These are phyloP conservation scores for Xestia ashworthii DNA, from an alignment of 2,888 invertebrate species.

Conservation along the genomic window DNA sequence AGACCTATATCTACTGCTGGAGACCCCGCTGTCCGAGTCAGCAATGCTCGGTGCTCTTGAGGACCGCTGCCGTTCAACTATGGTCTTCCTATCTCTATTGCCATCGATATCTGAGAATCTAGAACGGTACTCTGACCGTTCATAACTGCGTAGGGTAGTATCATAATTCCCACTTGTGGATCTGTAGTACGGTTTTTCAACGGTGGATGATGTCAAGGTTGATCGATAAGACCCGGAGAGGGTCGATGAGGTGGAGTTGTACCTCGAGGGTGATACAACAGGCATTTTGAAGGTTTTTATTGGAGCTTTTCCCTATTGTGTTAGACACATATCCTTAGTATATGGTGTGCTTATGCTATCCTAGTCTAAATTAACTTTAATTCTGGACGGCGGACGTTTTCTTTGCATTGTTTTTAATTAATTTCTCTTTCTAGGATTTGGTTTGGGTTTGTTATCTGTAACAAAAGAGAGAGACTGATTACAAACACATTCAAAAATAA, in stretches of 20 bases:
- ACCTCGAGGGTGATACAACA: slow-evolving; percentile 91
- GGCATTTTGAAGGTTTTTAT: slow-evolving; percentile 84
- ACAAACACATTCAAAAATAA: not conserved
- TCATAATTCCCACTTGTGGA: slow-evolving; percentile 85
- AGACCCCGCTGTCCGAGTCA: slow-evolving; percentile 87
- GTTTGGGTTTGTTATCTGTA: slow-evolving; percentile 73
- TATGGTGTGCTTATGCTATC: slow-evolving; percentile 53
- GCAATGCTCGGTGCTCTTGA: slow-evolving; percentile 86
- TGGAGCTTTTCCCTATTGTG: slow-evolving; percentile 21
- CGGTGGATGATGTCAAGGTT: slow-evolving; percentile 84
- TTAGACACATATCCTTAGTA: slow-evolving; percentile 62
- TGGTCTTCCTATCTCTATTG: slow-evolving; percentile 83
- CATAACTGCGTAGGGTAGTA: slow-evolving; percentile 78
- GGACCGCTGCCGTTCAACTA: slow-evolving; percentile 82
- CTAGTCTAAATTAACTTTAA: slow-evolving; percentile 72
- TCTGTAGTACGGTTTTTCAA: slow-evolving; percentile 90
- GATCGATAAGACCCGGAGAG: slow-evolving; percentile 88
- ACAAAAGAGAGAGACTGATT: slow-evolving; percentile 68
- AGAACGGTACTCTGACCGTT: slow-evolving; percentile 80
- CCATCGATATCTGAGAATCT: slow-evolving; percentile 85
- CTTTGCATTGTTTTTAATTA: slow-evolving; percentile 79
- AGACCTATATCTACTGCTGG: slow-evolving; percentile 79
- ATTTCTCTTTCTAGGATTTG: slow-evolving; percentile 38
- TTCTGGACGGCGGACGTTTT: slow-evolving; percentile 82
- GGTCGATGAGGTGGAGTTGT: slow-evolving; percentile 82